These are phyloP conservation scores for Argyresthia goedartella DNA, from an alignment of 2,888 invertebrate genomes.

Conservation along the genomic window DNA sequence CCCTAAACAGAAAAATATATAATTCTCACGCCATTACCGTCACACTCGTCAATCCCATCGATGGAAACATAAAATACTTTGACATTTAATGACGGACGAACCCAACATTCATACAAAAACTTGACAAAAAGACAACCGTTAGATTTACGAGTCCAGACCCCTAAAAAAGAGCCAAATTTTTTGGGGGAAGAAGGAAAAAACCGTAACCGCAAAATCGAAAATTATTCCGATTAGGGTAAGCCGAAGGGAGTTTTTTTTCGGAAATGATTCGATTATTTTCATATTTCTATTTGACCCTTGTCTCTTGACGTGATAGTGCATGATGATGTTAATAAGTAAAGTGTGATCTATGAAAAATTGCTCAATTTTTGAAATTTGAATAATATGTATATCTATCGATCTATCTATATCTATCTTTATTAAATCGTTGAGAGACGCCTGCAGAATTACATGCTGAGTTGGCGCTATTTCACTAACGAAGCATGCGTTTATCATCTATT, in stretches of 20 bases:
- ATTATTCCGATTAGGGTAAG: constrained; percentile 18
- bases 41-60: constrained; percentile 32
- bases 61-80: constrained; percentile 61
- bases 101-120: constrained; percentile 25
- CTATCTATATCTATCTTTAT: too few species aligned
- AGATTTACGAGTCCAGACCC: constrained; percentile 36
- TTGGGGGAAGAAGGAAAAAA: constrained; percentile 28
- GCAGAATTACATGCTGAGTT: too few species aligned
- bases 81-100: constrained; percentile 56
- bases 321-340: background rate
- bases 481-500: too few species aligned
- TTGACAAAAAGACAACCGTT: constrained; percentile 16
- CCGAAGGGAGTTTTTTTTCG: background rate
- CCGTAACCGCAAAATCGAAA: constrained; percentile 43
- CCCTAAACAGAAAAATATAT: background rate
- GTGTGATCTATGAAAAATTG: background rate
- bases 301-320: background rate
- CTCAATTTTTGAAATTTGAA: too few species aligned
- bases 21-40: constrained; percentile 43
- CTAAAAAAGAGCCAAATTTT: constrained; percentile 20
- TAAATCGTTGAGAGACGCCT: too few species aligned
- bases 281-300: constrained; percentile 1
- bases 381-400: too few species aligned
- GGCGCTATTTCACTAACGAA: too few species aligned
- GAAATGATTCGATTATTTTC: constrained; percentile 1